A percentile compares a stretch with the other conserved stretches of the same genome.
Evolutionary conservation across 2,797 vertebrate species (phyloP).

Genomic region (Sebastiscus tertius): DNA sequence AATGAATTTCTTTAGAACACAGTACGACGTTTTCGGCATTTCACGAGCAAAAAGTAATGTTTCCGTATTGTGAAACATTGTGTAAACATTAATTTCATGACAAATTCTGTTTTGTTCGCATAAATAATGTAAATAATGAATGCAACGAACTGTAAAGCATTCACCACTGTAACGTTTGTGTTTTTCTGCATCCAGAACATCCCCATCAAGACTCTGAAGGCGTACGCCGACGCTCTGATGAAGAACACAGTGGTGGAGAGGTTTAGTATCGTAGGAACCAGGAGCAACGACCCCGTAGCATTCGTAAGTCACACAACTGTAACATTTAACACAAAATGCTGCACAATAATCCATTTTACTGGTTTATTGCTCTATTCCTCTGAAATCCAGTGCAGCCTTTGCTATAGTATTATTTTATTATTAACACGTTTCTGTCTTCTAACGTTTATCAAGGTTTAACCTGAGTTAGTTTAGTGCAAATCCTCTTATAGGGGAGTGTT

Average conservation of each 20-base stretch:
- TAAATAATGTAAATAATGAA: not conserved
- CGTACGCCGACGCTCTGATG: slow-evolving; percentile 91
- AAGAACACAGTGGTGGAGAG: slow-evolving; percentile 91
- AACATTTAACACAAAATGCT: not conserved
- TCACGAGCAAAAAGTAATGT: not conserved
- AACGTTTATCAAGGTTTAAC: not conserved
- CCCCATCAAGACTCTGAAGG: slow-evolving; percentile 91
- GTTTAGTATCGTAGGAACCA: slow-evolving; percentile 95
- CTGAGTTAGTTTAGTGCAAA: not conserved
- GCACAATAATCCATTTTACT: not conserved
- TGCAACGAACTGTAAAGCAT: not conserved
- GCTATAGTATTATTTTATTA: not conserved
- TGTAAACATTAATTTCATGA: not conserved
- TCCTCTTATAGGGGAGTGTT: not conserved
- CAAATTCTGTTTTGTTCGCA: not conserved
- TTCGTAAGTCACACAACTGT: slow-evolving; percentile 83
- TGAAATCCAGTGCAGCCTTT: not conserved
- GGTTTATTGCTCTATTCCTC: not conserved
- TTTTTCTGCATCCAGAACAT: slow-evolving; percentile 87
- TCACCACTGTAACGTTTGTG: slow-evolving; percentile 1
- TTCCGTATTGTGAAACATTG: not conserved
- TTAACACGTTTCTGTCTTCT: not conserved
- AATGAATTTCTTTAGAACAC: not conserved
- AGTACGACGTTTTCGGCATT: not conserved
- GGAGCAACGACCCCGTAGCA: slow-evolving; percentile 95